Evolutionary conservation across 2,113 vertebrate genomes (phyloP), one percentile per base, ranked within the genome.

Genomic region (Callospermophilus lateralis): DNA sequence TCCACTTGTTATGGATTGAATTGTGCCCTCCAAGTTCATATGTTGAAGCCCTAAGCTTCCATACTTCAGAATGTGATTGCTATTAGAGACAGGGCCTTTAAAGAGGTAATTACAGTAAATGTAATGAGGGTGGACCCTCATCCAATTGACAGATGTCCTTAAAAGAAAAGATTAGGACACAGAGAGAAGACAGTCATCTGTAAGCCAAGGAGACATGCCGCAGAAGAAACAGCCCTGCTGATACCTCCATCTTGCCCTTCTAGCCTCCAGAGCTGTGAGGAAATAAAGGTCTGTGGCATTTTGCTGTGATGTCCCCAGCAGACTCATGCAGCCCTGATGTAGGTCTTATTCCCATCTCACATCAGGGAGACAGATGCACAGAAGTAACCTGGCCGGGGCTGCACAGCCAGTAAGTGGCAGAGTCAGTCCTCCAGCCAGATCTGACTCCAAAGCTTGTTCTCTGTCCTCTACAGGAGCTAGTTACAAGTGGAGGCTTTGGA

Each of bases 261-360:
- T 8, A 55, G 48, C 10, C 72, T 72, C n/a, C 55, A 68, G 55
- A 74, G 26, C 6, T 22, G 3, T 51, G 87, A 85, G 84, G 34
- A 79, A 84, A 63, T 42, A 70, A 65, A 32, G 0, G 15, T 39
- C 74, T 76, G 6, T 58, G 26, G 42, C 45, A 58, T 72, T 85
- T 63, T 58, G 67, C 68, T 39, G 67, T 5, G 2, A 30, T 45
- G 84, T 58, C 67, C 26, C 19, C 4, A 70, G 74, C 48, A 83
- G 48, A 53, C 30, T 8, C n/a, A 34, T 32, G 34, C 11, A 37
- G 1, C 9, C 53, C 45, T 0, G 3, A 10, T 0, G 3, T 6
- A 67, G 67, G 16, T 6, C n/a, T 70, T 11, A 13, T 32, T 76
- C 80, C n/a, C 28, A n/a, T 39, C 48, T 55, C 58, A 48, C 12